Evolutionary conservation across 2,797 vertebrate species (phyloP), one percentile per base, ranked within the genome.

Genomic region (Chaenodraco wilsoni): DNA sequence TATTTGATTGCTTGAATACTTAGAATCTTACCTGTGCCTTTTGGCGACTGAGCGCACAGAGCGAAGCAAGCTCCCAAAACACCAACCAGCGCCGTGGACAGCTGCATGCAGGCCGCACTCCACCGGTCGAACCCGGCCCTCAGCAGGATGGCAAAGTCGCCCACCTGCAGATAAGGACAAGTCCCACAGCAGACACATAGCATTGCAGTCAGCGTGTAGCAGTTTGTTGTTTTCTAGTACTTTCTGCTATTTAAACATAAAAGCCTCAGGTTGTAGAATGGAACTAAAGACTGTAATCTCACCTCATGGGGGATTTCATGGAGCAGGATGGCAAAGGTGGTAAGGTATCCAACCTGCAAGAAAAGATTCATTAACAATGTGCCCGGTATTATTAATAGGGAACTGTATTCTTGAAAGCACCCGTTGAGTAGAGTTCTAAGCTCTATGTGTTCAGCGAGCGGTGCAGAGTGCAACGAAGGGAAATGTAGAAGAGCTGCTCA

Each of bases 251-350:
- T 37, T 31, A 68, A 72, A 77, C 63, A 69, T 9, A 9, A 63
- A 51, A 67, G 19, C 9, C 11, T 33, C 2, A 50, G 8, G 6
- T 12, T 37, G 33, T 9, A 8, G 1, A 66, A 19, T 51, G 67
- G 4, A 46, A 23, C 12, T 0, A 46, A 56, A 44, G 52, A 10
- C 17, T 43, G n/a, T 50, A 43, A 62, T 67, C 95, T 95, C 83
- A 99, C 98, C 96, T 99, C 98, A 1, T 99, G 98, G 52, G 98
- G 98, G 69, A 99, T 99, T 93, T 99, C 98, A 3, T 99, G 98
- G 68, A 99, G 95, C 49, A 99, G 94, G 84, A 99, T 99, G 74
- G 98, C 98, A 86, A 97, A 87, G 8, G 98, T 99, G 23, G 98
- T 99, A 72, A 99, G 93, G 68, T 96, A 93, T 4, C 98, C 98